These are phyloP conservation scores for Formicarius rufipectus DNA, from an alignment of 2,113 vertebrate genomes.

Conservation along the genomic window DNA sequence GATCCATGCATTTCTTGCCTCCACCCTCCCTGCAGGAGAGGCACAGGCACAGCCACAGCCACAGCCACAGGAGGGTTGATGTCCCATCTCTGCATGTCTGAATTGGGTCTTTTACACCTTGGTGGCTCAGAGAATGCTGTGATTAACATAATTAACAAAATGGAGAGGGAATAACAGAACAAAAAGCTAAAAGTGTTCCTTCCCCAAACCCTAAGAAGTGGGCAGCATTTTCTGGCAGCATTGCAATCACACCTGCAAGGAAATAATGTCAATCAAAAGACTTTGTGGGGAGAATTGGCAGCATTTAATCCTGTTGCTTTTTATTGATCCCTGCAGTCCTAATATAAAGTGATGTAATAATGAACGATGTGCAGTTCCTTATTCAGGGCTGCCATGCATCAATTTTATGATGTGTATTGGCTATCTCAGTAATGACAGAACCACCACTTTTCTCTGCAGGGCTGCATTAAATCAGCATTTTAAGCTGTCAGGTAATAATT, in stretches of 20 bases:
- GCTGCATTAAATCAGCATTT: conserved; percentile 69
- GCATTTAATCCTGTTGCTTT: conserved; percentile 68
- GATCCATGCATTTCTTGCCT: neutral
- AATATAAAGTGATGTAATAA: conserved; percentile 74
- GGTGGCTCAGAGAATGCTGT: neutral
- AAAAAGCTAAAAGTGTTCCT: neutral
- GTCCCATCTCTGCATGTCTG: neutral
- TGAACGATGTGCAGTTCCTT: conserved; percentile 59
- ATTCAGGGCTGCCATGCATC: conserved; percentile 66
- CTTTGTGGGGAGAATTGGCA: conserved; percentile 45
- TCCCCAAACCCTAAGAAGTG: neutral
- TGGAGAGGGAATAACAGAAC: neutral
- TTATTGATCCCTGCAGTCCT: conserved; percentile 70
- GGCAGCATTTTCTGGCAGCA: neutral
- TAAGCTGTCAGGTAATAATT: conserved; percentile 71
- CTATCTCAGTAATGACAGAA: conserved; percentile 70
- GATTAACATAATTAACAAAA: neutral
- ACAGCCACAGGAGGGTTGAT: neutral
- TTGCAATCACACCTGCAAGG: conserved; percentile 48
- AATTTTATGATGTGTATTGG: conserved; percentile 73
- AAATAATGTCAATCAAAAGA: conserved; percentile 60
- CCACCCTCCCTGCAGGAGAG: neutral
- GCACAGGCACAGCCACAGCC: neutral
- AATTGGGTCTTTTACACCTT: neutral
- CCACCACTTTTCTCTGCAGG: conserved; percentile 68